These are phyloP conservation scores for Patella vulgata DNA, from an alignment of 1,140 invertebrate species.

Conservation along the genomic window DNA sequence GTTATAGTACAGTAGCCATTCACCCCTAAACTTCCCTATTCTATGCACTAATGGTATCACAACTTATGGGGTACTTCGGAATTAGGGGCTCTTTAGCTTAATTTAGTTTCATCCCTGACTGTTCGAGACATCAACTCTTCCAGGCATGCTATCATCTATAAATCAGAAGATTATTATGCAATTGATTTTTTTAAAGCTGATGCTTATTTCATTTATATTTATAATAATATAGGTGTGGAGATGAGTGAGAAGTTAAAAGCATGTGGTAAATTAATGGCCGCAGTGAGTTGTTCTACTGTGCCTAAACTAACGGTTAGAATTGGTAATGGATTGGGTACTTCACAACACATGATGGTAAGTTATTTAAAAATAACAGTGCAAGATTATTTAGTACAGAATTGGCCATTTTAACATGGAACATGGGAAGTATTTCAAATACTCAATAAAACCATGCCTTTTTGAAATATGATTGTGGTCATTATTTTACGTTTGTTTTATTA, in stretches of 20 bases:
- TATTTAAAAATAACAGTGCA: neutral
- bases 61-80: no score
- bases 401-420: neutral
- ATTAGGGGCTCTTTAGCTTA: no score
- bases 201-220: no score
- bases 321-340: conserved; percentile 61
- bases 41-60: no score
- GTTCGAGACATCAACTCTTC: no score
- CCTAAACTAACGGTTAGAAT: conserved; percentile 67
- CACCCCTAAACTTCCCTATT: no score
- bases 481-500: no score
- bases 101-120: no score
- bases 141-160: no score
- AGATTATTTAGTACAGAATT: conserved; percentile 1
- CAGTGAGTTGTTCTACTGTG: conserved; percentile 62
- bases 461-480: neutral
- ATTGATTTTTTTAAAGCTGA: no score
- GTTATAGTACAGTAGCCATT: no score
- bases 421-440: neutral
- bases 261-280: conserved; percentile 63
- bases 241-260: conserved; percentile 49
- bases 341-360: conserved; percentile 65
- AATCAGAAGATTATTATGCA: no score
- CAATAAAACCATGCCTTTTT: neutral
- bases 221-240: conserved; percentile 38